Conservation (phyloP, 2,113 vertebrate species). For the Neodontobutis hainanensis region DNA sequence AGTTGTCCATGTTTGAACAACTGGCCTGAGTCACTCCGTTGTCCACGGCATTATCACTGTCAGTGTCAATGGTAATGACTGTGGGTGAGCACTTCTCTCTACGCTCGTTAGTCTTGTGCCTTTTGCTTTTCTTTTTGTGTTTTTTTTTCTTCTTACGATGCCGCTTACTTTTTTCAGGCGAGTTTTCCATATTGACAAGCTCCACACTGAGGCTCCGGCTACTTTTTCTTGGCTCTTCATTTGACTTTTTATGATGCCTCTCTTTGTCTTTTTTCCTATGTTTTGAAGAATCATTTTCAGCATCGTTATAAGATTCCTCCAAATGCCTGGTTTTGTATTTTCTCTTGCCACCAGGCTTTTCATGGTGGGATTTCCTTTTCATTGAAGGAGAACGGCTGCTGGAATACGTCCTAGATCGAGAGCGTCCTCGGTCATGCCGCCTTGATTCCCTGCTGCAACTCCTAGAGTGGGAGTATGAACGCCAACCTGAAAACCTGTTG, state of each 20-base stretch:
- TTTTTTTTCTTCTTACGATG: constrained; percentile 92
- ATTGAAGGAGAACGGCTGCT: constrained; percentile 79
- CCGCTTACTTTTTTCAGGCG: constrained; percentile 69
- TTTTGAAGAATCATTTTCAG: constrained; percentile 48
- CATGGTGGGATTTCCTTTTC: constrained; percentile 70
- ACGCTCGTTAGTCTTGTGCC: constrained; percentile 64
- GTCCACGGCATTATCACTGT: constrained; percentile 74
- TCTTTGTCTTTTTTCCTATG: constrained; percentile 75
- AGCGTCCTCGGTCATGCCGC: constrained; percentile 75
- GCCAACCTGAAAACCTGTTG: constrained; percentile 74
- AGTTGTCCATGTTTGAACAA: constrained; percentile 14
- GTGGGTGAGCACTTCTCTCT: constrained; percentile 66
- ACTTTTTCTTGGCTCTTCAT: constrained; percentile 77
- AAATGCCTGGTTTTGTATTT: constrained; percentile 93
- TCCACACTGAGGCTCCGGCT: constrained; percentile 85
- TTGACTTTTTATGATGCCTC: constrained; percentile 75
- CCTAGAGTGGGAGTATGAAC: constrained; percentile 72
- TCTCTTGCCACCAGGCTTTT: constrained; percentile 89
- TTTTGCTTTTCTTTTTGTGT: constrained; percentile 87
- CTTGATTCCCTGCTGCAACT: constrained; percentile 77
- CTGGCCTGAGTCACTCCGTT: constrained; percentile 3
- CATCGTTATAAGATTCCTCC: constrained; percentile 65
- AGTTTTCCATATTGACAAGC: constrained; percentile 82
- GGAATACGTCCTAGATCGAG: constrained; percentile 82
- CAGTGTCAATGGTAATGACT: constrained; percentile 89